Conservation (phyloP, 2,113 vertebrate genomes). For the Oostethus manadensis region DNA sequence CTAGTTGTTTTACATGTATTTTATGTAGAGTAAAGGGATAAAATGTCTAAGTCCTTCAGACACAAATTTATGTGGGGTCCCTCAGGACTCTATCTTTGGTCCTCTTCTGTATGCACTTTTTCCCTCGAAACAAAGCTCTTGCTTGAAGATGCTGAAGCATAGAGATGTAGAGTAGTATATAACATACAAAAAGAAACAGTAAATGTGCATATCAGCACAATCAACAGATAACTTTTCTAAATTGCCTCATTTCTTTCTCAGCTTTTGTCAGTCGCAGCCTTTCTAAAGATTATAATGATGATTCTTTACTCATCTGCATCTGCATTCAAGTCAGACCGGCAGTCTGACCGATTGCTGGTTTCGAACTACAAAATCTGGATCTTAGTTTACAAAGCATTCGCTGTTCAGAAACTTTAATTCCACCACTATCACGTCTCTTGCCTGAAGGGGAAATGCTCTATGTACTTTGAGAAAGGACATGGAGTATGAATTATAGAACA, state of each 20-base stretch:
- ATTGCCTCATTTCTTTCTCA: not conserved
- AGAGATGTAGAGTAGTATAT: not conserved
- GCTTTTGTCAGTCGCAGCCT: not conserved
- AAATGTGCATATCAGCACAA: not conserved
- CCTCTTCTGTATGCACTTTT: not conserved
- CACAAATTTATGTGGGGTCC: not conserved
- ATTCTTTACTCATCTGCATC: not conserved
- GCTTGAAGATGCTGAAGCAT: not conserved
- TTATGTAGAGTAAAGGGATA: not conserved
- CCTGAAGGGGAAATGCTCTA: constrained; percentile 2
- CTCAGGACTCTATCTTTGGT: not conserved
- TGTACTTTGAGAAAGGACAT: constrained; percentile 8
- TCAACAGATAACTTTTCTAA: not conserved
- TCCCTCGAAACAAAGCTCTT: not conserved
- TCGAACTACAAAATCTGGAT: not conserved
- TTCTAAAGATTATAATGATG: not conserved
- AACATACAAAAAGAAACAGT: not conserved
- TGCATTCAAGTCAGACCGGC: not conserved
- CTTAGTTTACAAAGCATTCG: constrained; percentile 3
- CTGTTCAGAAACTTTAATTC: constrained; percentile 5
- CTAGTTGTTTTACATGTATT: not conserved
- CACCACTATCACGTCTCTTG: constrained; percentile 8
- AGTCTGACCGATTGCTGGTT: not conserved
- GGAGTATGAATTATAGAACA: constrained; percentile 4
- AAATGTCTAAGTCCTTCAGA: not conserved